These are phyloP conservation scores for Trichosurus vulpecula DNA, from an alignment of 2,797 vertebrate species.

Conservation along the genomic window DNA sequence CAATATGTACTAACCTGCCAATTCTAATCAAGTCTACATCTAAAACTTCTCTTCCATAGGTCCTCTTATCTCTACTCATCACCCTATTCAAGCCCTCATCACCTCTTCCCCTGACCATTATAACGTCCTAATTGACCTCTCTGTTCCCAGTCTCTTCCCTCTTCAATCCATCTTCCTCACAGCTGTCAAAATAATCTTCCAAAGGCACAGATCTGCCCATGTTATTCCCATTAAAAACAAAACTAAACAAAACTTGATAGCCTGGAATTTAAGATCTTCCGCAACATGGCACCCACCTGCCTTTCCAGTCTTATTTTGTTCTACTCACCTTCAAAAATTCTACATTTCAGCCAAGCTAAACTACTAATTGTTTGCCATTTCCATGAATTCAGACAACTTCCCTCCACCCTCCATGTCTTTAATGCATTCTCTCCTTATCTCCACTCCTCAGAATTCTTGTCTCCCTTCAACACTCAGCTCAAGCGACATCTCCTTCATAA, in stretches of 20 bases:
- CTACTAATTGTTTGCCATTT: neutral
- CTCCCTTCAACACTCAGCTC: neutral
- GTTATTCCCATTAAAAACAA: neutral
- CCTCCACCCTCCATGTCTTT: neutral
- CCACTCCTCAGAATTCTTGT: neutral
- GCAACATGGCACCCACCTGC: neutral
- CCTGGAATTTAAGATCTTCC: neutral
- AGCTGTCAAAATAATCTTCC: neutral
- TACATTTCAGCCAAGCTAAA: neutral
- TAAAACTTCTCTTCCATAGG: neutral
- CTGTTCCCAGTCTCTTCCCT: neutral
- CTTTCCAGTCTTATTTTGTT: neutral
- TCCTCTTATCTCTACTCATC: neutral
- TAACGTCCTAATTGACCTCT: neutral
- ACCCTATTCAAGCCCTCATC: neutral
- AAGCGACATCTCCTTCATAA: neutral
- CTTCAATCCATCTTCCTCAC: neutral
- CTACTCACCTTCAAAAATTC: neutral
- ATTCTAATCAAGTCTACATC: neutral
- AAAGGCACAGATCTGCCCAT: neutral
- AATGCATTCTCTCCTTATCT: neutral
- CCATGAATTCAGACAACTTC: neutral
- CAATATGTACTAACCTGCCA: neutral
- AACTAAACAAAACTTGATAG: neutral
- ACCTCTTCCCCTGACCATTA: neutral